A percentile compares a stretch with the other conserved stretches of the same genome.
Evolutionary conservation across 2,888 invertebrate genomes (phyloP).

Genomic region (Phymatocera aterrima): DNA sequence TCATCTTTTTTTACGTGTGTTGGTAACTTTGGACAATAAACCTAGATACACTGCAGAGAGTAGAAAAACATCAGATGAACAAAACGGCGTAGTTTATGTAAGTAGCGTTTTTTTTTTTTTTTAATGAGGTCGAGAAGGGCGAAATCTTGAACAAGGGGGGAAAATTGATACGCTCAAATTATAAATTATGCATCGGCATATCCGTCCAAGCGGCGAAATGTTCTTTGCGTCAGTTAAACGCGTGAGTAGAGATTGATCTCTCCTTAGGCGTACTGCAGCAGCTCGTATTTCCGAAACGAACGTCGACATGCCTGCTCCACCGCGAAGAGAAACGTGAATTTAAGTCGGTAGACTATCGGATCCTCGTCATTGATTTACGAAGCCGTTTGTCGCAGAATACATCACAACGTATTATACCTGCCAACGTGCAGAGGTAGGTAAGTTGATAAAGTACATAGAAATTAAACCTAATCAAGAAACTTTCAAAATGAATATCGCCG

Average conservation of each 20-base stretch:
- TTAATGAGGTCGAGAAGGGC: neutral
- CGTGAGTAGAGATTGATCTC: slow-evolving; percentile 14
- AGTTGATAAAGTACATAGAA: slow-evolving; percentile 25
- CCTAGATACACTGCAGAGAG: neutral
- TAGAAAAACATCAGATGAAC: neutral
- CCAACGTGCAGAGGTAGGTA: neutral
- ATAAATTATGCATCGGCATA: neutral
- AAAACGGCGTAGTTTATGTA: neutral
- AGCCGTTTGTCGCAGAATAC: slow-evolving; percentile 38
- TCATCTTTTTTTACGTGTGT: slow-evolving; percentile 10
- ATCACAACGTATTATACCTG: slow-evolving; percentile 1
- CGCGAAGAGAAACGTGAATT: slow-evolving; percentile 19
- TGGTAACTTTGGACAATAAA: neutral
- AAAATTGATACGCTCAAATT: neutral
- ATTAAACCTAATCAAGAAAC: slow-evolving; percentile 41
- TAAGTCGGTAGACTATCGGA: neutral
- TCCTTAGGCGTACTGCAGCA: neutral
- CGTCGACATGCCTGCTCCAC: neutral
- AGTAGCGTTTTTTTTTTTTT: neutral
- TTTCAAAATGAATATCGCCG: slow-evolving; percentile 27
- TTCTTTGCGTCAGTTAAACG: neutral
- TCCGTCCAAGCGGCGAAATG: neutral
- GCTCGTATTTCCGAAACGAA: slow-evolving; percentile 22
- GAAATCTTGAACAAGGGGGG: neutral
- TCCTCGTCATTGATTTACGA: slow-evolving; percentile 32